Base-by-base conservation (phyloP, 2,113 vertebrate species). In the Nanger granti region DNA sequence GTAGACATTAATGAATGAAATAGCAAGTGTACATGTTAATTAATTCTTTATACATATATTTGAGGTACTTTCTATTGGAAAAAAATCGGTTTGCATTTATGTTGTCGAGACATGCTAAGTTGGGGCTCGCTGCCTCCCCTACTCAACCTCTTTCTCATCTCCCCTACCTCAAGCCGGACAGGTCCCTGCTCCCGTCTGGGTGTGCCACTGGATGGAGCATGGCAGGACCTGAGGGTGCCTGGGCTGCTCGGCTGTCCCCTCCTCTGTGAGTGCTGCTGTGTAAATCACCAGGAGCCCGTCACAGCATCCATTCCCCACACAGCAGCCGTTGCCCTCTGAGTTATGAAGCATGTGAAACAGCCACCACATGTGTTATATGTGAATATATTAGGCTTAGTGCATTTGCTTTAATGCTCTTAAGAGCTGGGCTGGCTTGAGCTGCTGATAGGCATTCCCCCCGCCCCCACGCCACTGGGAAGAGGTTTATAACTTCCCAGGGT, bases 261-360 rank as follows among this genome's bases (percentile, higher is more conserved):
- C 85, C 76, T 64, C 96, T 69, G 73, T 29, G 93, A 97, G 96
- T 97, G 98, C 96, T 96, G 96, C 84, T 28, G 94, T 89, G 93
- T 98, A 98, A 98, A 99, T 99, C 98, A 98, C 94, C 8, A 1
- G 87, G 83, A 87, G 97, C 97, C 97, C 98, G 97, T 98, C 98
- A 97, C 86, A 89, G 97, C 96, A 79, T 97, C 98, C 98, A 89
- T 98, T 97, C 97, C 94, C 94, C 96, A 89, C 29, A 69, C 14
- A 26, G 97, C 22, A 95, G 97, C 98, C 28, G 76, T 93, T 98
- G 95, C 97, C 97, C 96, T 97, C 97, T 89, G 97, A 94, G 95
- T 97, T 97, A 88, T 26, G 95, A 96, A 96, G 95, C 34, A 34
- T 76, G 49, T 31, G 97, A 84, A 96, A 57, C 57, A 9, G 85